These are phyloP conservation scores for Catalaphyllia jardinei DNA, from an alignment of 64 coral and sea anemone species.

Conservation along the genomic window DNA sequence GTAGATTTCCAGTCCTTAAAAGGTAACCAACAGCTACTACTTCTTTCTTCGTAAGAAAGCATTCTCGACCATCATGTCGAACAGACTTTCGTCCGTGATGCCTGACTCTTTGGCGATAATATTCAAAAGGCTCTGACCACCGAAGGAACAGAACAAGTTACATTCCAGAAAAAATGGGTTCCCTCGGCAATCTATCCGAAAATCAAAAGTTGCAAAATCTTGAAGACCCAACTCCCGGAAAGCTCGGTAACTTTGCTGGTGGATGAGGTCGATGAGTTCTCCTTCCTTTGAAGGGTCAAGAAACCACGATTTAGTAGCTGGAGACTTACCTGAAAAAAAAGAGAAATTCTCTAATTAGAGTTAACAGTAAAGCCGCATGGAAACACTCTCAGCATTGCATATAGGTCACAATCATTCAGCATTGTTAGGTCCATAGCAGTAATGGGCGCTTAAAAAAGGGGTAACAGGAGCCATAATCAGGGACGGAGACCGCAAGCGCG, in stretches of 20 bases:
- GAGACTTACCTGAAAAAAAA: constrained; percentile 2
- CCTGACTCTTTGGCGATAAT: constrained; percentile 10
- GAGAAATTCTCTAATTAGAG: neutral
- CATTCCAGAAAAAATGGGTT: constrained; percentile 23
- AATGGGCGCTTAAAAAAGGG: no score
- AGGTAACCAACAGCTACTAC: no score
- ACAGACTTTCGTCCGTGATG: neutral
- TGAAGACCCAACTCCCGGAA: constrained; percentile 1
- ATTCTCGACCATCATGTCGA: neutral
- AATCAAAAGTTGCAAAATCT: constrained; percentile 29
- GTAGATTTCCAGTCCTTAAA: no score
- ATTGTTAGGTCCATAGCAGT: no score
- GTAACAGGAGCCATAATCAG: no score
- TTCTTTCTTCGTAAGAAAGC: no score
- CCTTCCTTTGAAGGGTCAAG: constrained; percentile 12
- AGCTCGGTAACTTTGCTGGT: constrained; percentile 2
- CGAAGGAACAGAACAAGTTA: constrained; percentile 41
- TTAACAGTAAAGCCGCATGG: neutral
- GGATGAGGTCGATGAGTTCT: neutral
- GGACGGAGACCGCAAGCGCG: no score
- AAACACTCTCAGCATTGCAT: neutral
- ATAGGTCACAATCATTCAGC: neutral
- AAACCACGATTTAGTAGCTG: neutral
- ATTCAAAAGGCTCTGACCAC: neutral
- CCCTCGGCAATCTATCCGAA: constrained; percentile 22